Conservation (phyloP, 1,140 invertebrate species). For the Oryzaephilus surinamensis region DNA sequence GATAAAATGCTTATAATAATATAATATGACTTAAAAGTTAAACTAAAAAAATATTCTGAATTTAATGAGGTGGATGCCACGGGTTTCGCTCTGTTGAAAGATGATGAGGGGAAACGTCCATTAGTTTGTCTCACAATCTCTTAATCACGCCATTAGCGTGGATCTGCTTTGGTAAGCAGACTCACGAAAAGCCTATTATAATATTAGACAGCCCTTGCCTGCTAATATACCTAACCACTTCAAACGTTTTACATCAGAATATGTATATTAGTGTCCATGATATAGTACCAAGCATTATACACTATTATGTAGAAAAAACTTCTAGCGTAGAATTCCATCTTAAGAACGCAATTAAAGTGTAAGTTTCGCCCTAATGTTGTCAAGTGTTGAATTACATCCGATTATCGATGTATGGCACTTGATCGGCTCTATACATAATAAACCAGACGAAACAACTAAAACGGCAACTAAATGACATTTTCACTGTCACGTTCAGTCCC, state of each 20-base stretch:
- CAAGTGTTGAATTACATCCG: too few species aligned
- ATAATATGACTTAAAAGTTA: neutral
- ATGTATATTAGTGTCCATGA: too few species aligned
- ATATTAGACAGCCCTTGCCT: slow-evolving; percentile 27
- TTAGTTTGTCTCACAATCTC: slow-evolving; percentile 27
- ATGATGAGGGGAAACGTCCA: slow-evolving; percentile 20
- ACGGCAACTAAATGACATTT: slow-evolving; percentile 11
- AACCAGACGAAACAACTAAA: too few species aligned
- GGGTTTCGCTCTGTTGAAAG: neutral
- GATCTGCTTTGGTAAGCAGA: slow-evolving; percentile 26
- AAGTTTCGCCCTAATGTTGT: too few species aligned
- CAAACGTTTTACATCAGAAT: too few species aligned
- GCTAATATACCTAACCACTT: slow-evolving; percentile 19
- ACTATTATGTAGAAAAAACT: too few species aligned
- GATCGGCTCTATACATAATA: too few species aligned
- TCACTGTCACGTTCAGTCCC: slow-evolving; percentile 23
- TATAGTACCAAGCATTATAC: too few species aligned
- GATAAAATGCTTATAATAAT: neutral
- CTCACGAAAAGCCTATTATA: slow-evolving; percentile 30
- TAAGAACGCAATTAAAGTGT: too few species aligned
- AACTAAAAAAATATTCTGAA: slow-evolving; percentile 1
- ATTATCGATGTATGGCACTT: too few species aligned
- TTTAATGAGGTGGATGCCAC: too few species aligned
- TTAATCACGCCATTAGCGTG: slow-evolving; percentile 34
- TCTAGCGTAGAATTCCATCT: too few species aligned